Base-by-base conservation (phyloP, 1,140 invertebrate species). In the Anastrepha ludens region DNA sequence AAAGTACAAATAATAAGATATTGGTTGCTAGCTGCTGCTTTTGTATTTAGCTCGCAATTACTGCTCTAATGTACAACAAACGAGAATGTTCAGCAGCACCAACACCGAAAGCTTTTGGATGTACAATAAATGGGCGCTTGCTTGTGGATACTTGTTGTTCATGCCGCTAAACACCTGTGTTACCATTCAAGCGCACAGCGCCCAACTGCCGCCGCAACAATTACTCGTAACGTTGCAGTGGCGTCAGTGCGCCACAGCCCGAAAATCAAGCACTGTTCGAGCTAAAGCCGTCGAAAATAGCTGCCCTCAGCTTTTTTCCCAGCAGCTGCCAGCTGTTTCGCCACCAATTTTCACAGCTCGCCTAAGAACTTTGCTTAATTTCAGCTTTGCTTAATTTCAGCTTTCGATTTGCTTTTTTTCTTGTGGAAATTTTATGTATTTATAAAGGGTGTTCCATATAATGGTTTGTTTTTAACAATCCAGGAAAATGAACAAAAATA, bases 301-400 rank as follows among this genome's bases (percentile, higher is more conserved):
- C 74, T 20, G 17, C 41, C 17, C 44, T 78, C 70, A 50, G 17
- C 17, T 1, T 67, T 67, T 17, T 67, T 67, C 0, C 0, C 64
- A 17, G 3, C 44, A 55, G 15, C 70, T 50, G 70, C 15, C 47
- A 78, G 74, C 47, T 81, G n/a, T 55, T 81, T n/a, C 17, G 17
- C 74, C 74, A 81, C 17, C 47, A 55, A 55, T 81, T 81, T 81
- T 81, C 74, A 81, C 74, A 81, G 74, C n/a, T 81, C n/a, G 20
- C 47, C 50, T 55, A 81, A 81, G 74, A 81, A 81, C 74, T 81
- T 78, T 67, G 29, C 64, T 67, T 9, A 67, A 29, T 29, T 67
- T 67, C n/a, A 29, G 64, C 5, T 67, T 67, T 78, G 5, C 70
- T 17, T 20, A 81, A 81, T 81, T n/a, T n/a, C n/a, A n/a, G n/a